Conservation (phyloP, 2,113 vertebrate genomes). For the Osmerus eperlanus region DNA sequence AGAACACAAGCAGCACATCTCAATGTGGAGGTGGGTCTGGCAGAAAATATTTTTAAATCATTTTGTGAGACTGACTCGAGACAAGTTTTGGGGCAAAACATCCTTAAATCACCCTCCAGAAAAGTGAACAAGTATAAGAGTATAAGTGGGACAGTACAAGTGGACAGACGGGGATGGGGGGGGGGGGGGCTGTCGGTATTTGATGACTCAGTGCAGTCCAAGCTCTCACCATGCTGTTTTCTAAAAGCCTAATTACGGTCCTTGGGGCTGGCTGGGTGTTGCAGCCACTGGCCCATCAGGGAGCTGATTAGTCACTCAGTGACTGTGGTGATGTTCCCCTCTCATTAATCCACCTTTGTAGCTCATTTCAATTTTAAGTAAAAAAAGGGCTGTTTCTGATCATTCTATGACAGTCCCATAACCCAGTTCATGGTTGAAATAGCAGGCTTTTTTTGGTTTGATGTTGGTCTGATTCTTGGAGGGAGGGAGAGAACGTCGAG, state of each 20-base stretch:
- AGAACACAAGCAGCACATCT: no score
- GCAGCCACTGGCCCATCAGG: neutral
- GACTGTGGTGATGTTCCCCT: slow-evolving; percentile 61
- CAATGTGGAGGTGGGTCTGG: no score
- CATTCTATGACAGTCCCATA: slow-evolving; percentile 51
- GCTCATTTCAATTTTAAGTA: slow-evolving; percentile 73
- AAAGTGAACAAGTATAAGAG: slow-evolving; percentile 31
- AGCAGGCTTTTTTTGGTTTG: slow-evolving; percentile 61
- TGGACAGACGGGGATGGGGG: neutral
- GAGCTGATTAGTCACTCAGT: slow-evolving; percentile 60
- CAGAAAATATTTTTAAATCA: no score
- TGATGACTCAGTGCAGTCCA: slow-evolving; percentile 35
- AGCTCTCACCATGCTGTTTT: slow-evolving; percentile 26
- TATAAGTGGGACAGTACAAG: neutral
- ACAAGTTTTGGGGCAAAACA: no score
- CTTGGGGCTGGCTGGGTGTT: slow-evolving; percentile 16
- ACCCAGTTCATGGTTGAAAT: slow-evolving; percentile 39
- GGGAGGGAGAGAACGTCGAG: neutral
- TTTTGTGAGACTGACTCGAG: no score
- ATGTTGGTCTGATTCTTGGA: slow-evolving; percentile 31
- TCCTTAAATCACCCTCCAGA: slow-evolving; percentile 7
- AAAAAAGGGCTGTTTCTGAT: slow-evolving; percentile 63
- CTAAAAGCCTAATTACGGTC: slow-evolving; percentile 28
- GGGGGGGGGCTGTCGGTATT: neutral
- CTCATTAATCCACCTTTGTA: slow-evolving; percentile 69